Base-by-base conservation (phyloP, 2,797 vertebrate genomes). In the Pseudomugil tenellus region DNA sequence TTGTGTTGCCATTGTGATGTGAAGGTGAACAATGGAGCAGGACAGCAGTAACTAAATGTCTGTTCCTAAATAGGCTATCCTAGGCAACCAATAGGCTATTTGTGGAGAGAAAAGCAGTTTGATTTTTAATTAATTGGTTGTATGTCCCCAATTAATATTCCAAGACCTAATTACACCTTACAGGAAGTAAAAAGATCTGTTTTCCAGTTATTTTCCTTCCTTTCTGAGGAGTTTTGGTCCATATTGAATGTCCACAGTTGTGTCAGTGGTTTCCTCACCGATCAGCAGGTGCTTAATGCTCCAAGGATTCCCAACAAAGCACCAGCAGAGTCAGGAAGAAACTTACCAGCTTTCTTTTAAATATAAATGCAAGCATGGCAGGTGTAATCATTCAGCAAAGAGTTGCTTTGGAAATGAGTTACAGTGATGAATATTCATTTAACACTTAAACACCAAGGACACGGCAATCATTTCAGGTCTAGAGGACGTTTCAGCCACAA, bases 1-100 rank as follows among this genome's bases (percentile, higher is more conserved):
- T 56, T 19, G 28, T n/a, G 28, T 65, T 10, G 58, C 17, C 35
- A 16, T 17, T 37, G 57, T 63, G 59, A n/a, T 32, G 3, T 17
- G 41, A 35, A 65, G 10, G 54, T 49, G 55, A 68, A 53, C 61
- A 26, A 6, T 57, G 14, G 39, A 28, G 14, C 49, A 1, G 5
- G 49, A 57, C 28, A 19, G 48, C 34, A 55, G 35, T 53, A 10
- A 19, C 19, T 21, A 25, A 63, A n/a, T 41, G 34, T 63, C 64
- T 35, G 17, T 43, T 66, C 13, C 31, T 63, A 62, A 56, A 55
- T 70, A 37, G 35, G n/a, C n/a, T n/a, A n/a, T n/a, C n/a, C n/a
- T n/a, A n/a, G n/a, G n/a, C 51, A 73, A 54, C 0, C n/a, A 63
- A 10, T 23, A 12, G 17, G 29, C 21, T 60, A 5, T 72, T 75